Evolutionary conservation across 2,797 vertebrate genomes (phyloP).

Genomic region (Morelia viridis): DNA sequence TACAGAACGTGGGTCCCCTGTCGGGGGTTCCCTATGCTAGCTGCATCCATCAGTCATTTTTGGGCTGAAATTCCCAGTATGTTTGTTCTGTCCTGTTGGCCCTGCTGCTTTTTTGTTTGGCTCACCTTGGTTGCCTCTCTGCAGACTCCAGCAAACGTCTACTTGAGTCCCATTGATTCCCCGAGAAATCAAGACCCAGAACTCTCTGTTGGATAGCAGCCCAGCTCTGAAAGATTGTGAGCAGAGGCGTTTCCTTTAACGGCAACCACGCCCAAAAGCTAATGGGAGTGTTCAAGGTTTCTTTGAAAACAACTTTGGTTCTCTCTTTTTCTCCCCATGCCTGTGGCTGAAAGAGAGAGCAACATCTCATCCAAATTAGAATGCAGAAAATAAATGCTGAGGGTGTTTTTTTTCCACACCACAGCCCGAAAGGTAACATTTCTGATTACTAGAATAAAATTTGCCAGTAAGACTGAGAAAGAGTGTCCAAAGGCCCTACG

Average conservation of each 20-base stretch:
- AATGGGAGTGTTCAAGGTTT: conserved; percentile 10
- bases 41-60: not conserved
- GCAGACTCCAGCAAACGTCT: not conserved
- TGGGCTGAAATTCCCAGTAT: not conserved
- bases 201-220: not conserved
- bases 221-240: not conserved
- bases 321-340: not conserved
- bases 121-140: not conserved
- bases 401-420: not conserved
- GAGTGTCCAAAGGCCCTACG: conserved; percentile 37
- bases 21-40: not conserved
- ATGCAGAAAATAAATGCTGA: conserved; percentile 8
- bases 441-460: conserved; percentile 45
- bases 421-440: conserved; percentile 40
- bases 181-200: not conserved
- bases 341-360: not conserved
- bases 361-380: not conserved
- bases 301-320: not conserved
- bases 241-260: not conserved
- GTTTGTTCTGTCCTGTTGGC: not conserved
- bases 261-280: not conserved
- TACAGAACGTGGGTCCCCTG: not conserved
- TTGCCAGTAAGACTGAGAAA: conserved; percentile 49
- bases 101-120: not conserved
- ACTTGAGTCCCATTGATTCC: not conserved